phyloP scores from a whole-genome alignment of 2,797 vertebrate species.

The Falco concolor region DNA sequence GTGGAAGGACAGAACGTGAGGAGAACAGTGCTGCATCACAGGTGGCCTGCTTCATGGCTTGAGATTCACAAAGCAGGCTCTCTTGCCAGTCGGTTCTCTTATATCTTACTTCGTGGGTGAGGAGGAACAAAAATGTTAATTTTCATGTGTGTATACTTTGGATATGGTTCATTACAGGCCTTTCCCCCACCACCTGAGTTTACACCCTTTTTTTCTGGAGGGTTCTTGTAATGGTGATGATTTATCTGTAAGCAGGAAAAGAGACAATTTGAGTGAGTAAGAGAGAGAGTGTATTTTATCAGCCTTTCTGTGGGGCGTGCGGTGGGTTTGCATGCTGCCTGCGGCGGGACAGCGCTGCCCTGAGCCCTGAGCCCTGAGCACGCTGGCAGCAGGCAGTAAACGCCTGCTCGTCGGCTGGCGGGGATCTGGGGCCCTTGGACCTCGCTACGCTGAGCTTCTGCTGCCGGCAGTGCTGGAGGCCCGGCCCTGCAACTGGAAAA shows the following conservation, averaged over 20 bases:
- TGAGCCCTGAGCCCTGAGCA: no score
- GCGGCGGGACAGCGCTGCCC: accelerated
- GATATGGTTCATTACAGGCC: neutral
- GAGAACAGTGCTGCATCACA: neutral
- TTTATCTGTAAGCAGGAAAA: neutral
- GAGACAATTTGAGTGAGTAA: neutral
- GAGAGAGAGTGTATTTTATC: neutral
- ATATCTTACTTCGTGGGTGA: neutral
- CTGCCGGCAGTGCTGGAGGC: neutral
- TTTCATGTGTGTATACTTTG: neutral
- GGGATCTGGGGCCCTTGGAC: neutral
- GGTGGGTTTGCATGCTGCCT: neutral
- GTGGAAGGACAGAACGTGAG: neutral
- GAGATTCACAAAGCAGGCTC: neutral
- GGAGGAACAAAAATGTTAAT: neutral
- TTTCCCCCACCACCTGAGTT: neutral
- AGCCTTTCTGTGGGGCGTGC: neutral
- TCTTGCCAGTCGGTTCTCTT: neutral
- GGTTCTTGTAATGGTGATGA: neutral
- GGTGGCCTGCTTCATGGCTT: neutral
- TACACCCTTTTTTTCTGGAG: neutral
- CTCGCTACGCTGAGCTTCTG: neutral
- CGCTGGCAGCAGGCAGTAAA: neutral
- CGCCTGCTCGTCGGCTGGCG: neutral
- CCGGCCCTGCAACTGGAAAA: neutral